Evolutionary conservation across 2,888 invertebrate species (phyloP), one percentile per base, ranked within the genome.

Genomic region (Mythimna pallens): DNA sequence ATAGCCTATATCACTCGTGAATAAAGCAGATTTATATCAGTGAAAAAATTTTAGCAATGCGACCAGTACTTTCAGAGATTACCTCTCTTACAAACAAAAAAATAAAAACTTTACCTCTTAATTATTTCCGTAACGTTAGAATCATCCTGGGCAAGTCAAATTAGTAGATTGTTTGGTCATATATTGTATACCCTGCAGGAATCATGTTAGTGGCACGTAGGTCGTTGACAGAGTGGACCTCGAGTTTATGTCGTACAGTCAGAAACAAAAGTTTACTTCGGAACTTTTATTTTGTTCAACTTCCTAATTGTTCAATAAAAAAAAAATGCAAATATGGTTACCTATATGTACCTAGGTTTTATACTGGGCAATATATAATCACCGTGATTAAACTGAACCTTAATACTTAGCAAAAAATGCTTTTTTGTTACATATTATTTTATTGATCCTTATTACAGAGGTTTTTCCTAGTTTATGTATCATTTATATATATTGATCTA

Each of bases 201-300:
- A 47, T 50, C 52, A 52, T 47, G 47, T 59, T 68, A 59, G 73
- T 71, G 50, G 40, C 52, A 72, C 40, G 14, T 17, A 67, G 77
- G 77, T 73, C 58, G 25, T 76, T 68, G 68, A 59, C 77, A 47
- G 43, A 17, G 52, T 52, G 43, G 34, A 43, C 58, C 34, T 25
- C 43, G 58, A 43, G 76, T 34, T 25, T 9, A 8, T 43, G 34
- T 43, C 30, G 4, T 66, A 52, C 12, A 34, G 14, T 52, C 67
- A 20, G 34, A 58, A 20, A 52, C 14, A 43, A 43, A 73, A 73
- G 10, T 36, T 20, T 10, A 59, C 7, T 20, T 25, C 14, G 20
- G 9, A 66, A 52, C 25, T 36, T 36, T n/a, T 12, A 36, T 34
- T 30, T 57, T 12, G 17, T 58, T 34, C 20, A 25, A 36, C 8